phyloP scores from a whole-genome alignment of 2,888 invertebrate genomes.

The Idaea dimidiata region DNA sequence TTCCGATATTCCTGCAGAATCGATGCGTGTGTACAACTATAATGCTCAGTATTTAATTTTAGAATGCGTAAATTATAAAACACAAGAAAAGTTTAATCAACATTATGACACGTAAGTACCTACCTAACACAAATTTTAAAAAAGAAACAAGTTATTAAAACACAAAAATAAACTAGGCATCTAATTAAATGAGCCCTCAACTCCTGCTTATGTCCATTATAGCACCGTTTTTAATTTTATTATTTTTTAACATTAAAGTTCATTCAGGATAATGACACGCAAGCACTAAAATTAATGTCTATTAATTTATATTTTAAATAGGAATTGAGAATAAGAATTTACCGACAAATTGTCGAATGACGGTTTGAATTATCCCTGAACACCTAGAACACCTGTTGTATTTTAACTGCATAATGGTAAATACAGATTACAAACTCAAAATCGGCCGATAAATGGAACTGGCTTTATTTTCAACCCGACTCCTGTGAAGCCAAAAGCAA shows the following conservation, averaged over 20 bases:
- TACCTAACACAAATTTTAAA: too few species aligned
- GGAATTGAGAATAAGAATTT: neutral
- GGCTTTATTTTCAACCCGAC: too few species aligned
- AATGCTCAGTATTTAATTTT: too few species aligned
- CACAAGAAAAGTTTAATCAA: too few species aligned
- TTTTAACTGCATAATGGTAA: neutral
- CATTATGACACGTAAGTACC: too few species aligned
- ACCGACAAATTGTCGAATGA: neutral
- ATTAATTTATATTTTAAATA: neutral
- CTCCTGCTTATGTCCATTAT: neutral
- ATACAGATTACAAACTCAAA: neutral
- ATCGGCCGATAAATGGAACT: neutral
- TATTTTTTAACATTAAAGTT: neutral
- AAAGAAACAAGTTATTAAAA: too few species aligned
- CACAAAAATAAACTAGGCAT: too few species aligned
- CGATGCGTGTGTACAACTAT: too few species aligned
- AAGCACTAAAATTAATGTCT: neutral
- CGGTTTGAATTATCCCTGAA: neutral
- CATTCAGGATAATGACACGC: neutral
- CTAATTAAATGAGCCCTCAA: too few species aligned
- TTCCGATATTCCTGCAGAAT: too few species aligned
- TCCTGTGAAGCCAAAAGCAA: too few species aligned
- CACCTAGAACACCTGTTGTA: neutral
- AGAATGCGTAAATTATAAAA: too few species aligned
- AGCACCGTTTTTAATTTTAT: neutral